Evolutionary conservation across 2,888 invertebrate genomes (phyloP).

Genomic region (Phymatocera aterrima): DNA sequence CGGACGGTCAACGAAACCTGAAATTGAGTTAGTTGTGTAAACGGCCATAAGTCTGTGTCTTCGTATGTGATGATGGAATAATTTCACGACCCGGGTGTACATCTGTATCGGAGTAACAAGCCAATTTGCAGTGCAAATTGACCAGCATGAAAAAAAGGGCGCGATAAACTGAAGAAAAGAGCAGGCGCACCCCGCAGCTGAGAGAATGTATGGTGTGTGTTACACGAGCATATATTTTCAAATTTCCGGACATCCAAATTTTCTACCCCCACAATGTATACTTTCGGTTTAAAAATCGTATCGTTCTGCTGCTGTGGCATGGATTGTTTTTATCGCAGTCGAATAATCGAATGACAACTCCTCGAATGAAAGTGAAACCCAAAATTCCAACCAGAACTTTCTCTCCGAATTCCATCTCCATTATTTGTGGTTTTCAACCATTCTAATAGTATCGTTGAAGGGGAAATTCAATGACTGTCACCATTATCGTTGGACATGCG

Average conservation of each 20-base stretch:
- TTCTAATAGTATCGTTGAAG: neutral
- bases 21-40: conserved; percentile 21
- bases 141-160: neutral
- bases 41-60: neutral
- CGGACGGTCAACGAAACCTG: conserved; percentile 35
- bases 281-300: neutral
- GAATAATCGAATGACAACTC: neutral
- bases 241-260: neutral
- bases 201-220: neutral
- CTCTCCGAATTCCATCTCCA: neutral
- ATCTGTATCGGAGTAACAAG: neutral
- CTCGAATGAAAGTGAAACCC: neutral
- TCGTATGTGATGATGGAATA: neutral
- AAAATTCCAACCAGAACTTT: neutral
- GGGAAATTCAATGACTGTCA: neutral
- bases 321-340: neutral
- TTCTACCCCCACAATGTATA: neutral
- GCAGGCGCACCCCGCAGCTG: neutral
- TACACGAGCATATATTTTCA: no score
- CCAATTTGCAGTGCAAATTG: neutral
- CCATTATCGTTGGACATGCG: neutral
- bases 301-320: neutral
- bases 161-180: neutral
- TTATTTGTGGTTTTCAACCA: neutral
- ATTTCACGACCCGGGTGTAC: neutral